Base-by-base conservation (phyloP, 1,140 invertebrate genomes). In the Nebria ingens region DNA sequence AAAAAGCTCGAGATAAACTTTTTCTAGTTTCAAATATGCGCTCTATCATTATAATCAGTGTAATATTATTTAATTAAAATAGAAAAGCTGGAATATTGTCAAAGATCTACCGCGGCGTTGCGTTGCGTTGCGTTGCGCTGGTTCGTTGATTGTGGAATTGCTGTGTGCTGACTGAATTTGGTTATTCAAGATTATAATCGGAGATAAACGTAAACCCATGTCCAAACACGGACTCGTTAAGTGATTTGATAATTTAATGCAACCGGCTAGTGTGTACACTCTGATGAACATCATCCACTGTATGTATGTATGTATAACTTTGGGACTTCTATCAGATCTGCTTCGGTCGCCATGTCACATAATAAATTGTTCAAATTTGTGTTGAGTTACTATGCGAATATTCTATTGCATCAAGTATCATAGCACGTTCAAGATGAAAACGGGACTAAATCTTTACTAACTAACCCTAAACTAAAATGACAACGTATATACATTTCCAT, bases 181-280 rank as follows among this genome's bases (percentile, higher is more conserved):
- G 40, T 12, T 45, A 45, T 9, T 45, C 40, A 45, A 45, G 40
- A 45, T 45, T 12, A 45, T 4, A n/a, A 45, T 45, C 40, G 17
- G 40, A 45, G 40, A 45, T 45, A 12, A 45, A 17, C 40, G 40
- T 9, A 12, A 12, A 45, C 17, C 15, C 40, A 17, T 45, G 40
- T 45, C 15, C 15, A 45, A 6, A 45, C 40, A 45, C 17, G 40
- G 17, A 45, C 40, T 6, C 17, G 9, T 45, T 45, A 45, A 45
- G 40, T 45, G 40, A 17, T 45, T 45, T 45, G 17, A 45, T 45
- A 11, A 45, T 45, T 45, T 45, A 45, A 45, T 45, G 40, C 40
- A 17, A 34, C 25, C n/a, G n/a, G n/a, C n/a, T n/a, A n/a, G n/a
- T n/a, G n/a, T n/a, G n/a, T n/a, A n/a, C n/a, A n/a, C n/a, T n/a